Conservation (phyloP, 37 sponge, comb jelly and placozoan genomes). For the Ephydatia muelleri region DNA sequence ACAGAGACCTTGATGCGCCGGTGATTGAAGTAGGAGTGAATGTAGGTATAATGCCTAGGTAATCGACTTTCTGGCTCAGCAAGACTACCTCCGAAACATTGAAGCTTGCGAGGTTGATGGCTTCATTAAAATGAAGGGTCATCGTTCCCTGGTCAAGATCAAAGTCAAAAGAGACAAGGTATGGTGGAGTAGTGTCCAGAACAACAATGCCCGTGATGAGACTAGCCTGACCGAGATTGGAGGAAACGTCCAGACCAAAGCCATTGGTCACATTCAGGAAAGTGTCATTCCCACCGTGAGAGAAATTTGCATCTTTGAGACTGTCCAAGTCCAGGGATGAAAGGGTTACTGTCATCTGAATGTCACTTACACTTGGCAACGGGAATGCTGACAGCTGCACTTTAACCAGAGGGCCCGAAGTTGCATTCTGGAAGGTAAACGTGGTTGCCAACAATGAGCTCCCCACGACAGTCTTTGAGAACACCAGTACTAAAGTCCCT, state of each 20-base stretch:
- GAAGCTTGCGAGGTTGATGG: slow-evolving; percentile 43
- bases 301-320: slow-evolving; percentile 61
- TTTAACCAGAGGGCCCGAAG: slow-evolving; percentile 2
- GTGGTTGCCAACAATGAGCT: slow-evolving; percentile 29
- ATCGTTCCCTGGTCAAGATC: slow-evolving; percentile 78
- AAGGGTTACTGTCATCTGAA: slow-evolving; percentile 42
- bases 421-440: slow-evolving; percentile 50
- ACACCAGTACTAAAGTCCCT: slow-evolving; percentile 60
- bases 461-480: slow-evolving; percentile 59
- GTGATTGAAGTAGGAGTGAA: background rate
- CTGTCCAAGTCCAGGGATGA: slow-evolving; percentile 62
- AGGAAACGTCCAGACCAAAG: slow-evolving; percentile 55
- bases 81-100: slow-evolving; percentile 20
- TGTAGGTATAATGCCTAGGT: background rate
- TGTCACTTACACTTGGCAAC: slow-evolving; percentile 25
- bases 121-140: slow-evolving; percentile 75
- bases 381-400: slow-evolving; percentile 39
- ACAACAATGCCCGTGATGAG: slow-evolving; percentile 5
- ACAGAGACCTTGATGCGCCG: background rate
- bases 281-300: slow-evolving; percentile 51
- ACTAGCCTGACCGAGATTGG: slow-evolving; percentile 3
- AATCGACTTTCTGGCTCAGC: slow-evolving; percentile 17
- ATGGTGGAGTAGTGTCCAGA: slow-evolving; percentile 65
- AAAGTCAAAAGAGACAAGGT: slow-evolving; percentile 65
- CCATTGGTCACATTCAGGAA: slow-evolving; percentile 33